phyloP scores from a whole-genome alignment of 2,113 vertebrate genomes.

The Podilymbus podiceps region DNA sequence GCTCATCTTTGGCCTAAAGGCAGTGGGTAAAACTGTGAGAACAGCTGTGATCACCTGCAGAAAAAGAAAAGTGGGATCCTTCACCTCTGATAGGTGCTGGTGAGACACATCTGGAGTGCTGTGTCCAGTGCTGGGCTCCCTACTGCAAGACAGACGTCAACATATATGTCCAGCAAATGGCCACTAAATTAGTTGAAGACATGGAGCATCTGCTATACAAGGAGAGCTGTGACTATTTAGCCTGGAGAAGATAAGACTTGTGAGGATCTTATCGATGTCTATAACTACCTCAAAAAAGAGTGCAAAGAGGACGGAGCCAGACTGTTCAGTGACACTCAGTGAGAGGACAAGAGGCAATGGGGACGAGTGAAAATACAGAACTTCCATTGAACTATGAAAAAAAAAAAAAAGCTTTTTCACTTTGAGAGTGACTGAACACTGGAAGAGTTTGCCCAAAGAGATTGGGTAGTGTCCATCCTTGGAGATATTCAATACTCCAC shows the following conservation, averaged over 20 bases:
- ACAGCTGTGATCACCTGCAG: background rate
- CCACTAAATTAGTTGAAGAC: background rate
- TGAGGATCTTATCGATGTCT: background rate
- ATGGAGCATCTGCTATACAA: background rate
- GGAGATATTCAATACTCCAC: background rate
- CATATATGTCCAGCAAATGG: fast-evolving
- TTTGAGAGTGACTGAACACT: background rate
- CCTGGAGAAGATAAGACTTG: background rate
- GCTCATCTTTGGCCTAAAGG: background rate
- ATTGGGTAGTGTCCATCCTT: background rate
- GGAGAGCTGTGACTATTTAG: background rate
- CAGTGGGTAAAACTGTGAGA: background rate
- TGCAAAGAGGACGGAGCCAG: background rate
- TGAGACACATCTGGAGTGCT: background rate
- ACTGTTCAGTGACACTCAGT: background rate
- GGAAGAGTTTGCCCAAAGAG: background rate
- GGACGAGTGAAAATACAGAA: background rate
- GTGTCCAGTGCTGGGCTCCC: background rate
- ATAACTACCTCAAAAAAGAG: background rate
- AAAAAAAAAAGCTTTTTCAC: background rate
- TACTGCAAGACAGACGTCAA: background rate
- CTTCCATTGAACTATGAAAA: background rate
- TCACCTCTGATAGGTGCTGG: background rate
- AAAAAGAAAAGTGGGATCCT: background rate
- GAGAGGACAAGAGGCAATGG: background rate